These are phyloP conservation scores for Perdix hodgsoniae DNA, from an alignment of 2,797 vertebrate genomes.

Conservation along the genomic window DNA sequence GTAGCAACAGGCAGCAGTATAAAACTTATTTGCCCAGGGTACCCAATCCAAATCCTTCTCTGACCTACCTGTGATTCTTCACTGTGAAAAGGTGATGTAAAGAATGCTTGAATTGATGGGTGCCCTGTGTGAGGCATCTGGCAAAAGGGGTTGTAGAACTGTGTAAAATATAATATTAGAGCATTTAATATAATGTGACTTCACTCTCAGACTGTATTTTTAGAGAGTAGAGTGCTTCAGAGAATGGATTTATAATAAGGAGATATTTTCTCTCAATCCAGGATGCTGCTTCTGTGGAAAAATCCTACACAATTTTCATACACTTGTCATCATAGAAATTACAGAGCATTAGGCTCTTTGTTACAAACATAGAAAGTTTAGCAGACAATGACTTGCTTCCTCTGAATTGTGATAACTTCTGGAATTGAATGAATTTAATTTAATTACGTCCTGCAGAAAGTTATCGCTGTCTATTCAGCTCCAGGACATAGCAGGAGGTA, in stretches of 20 bases:
- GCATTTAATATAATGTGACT: neutral
- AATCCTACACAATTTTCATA: neutral
- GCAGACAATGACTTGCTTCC: neutral
- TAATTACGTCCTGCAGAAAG: conserved; percentile 7
- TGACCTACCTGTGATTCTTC: neutral
- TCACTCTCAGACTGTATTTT: conserved; percentile 45
- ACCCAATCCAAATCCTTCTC: neutral
- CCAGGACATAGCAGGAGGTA: neutral
- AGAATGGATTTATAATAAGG: neutral
- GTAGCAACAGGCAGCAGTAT: neutral
- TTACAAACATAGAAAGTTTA: neutral
- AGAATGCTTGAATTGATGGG: neutral
- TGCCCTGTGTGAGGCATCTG: neutral
- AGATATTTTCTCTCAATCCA: neutral
- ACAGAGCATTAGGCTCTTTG: neutral
- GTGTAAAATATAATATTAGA: neutral
- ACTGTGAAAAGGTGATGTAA: neutral
- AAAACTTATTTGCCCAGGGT: neutral
- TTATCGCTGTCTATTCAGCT: conserved; percentile 31
- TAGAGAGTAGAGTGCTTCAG: conserved; percentile 25
- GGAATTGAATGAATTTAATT: conserved; percentile 13
- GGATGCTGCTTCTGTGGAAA: neutral
- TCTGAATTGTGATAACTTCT: conserved; percentile 9
- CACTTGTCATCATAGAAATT: neutral
- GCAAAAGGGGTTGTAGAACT: neutral